Percentiles rank a stretch among this genome's conserved stretches.
These are phyloP conservation scores for Trematocara macrostoma DNA, from an alignment of 2,113 vertebrate genomes.

Conservation along the genomic window DNA sequence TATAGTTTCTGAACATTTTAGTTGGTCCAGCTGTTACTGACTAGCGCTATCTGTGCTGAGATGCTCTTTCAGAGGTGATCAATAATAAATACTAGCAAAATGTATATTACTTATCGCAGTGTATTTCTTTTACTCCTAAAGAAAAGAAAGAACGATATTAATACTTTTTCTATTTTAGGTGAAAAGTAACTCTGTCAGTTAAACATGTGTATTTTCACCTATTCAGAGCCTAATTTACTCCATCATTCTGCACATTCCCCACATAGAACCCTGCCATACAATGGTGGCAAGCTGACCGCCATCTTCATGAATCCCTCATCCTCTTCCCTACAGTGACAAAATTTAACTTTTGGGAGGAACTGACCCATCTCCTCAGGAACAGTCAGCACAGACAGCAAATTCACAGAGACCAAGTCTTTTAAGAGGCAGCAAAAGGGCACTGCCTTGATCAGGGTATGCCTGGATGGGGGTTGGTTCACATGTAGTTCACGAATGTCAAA, in stretches of 20 bases:
- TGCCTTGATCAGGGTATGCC: neutral
- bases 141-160: neutral
- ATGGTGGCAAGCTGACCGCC: conserved; percentile 4
- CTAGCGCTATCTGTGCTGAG: neutral
- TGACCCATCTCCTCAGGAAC: conserved; percentile 54
- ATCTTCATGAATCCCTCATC: conserved; percentile 33
- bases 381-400: conserved; percentile 38
- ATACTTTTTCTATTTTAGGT: neutral
- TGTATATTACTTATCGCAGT: neutral
- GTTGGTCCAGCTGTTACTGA: neutral
- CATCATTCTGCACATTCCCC: neutral
- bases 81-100: conserved; percentile 21
- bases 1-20: neutral
- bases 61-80: conserved; percentile 1
- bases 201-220: neutral
- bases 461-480: neutral
- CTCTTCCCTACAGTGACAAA: conserved; percentile 44
- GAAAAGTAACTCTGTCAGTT: neutral
- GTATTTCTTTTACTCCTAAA: neutral
- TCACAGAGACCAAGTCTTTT: conserved; percentile 43
- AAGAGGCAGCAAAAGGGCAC: conserved; percentile 53
- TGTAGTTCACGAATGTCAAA: conserved; percentile 51
- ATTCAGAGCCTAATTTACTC: neutral
- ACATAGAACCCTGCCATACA: neutral
- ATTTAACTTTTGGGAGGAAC: conserved; percentile 55